Base-by-base conservation (phyloP, 2,797 vertebrate species). In the Micromesistius poutassou region DNA sequence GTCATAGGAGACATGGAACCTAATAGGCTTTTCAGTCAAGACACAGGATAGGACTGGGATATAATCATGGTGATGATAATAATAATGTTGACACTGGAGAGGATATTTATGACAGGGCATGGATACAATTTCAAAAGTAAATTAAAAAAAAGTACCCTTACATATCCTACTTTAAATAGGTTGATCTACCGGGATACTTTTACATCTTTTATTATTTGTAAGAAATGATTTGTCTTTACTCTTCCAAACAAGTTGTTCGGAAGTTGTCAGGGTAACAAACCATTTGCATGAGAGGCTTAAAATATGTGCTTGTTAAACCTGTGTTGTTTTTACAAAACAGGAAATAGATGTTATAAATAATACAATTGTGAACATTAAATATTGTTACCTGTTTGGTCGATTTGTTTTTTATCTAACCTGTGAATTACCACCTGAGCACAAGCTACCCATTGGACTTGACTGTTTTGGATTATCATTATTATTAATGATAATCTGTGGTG, bases 381-480 rank as follows among this genome's bases (percentile, higher is more conserved):
- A 71, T 42, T 68, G 68, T 35, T 38, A 55, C 72, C 22, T 8
- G 28, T 19, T 71, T 30, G 28, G 68, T 42, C 14, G 0, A 1
- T 14, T 42, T 42, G 0, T 42, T 42, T 16, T 16, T 42, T 42
- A 71, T 74, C 36, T 74, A 71, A 13, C 80, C 40, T 75, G 80
- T 82, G 40, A 86, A 77, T 75, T n/a, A n/a, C 38, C 35, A 90
- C 88, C 89, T 92, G 88, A 82, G 86, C 84, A 89, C 83, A 87
- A 90, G 84, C 85, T 77, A 74, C 80, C 87, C 79, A 84, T 89
- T 90, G 83, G 85, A 82, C 71, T 87, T 81, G 85, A 81, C 78
- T 85, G 87, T 88, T 92, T 91, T 91, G 88, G 89, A 92, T 93
- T 92, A 91, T 91, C 88, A 91, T 88, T 62, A 62, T 62, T 62